A percentile compares a stretch with the other conserved stretches of the same genome.
These are phyloP conservation scores for Formica aserva DNA, from an alignment of 2,888 invertebrate species.

Conservation along the genomic window DNA sequence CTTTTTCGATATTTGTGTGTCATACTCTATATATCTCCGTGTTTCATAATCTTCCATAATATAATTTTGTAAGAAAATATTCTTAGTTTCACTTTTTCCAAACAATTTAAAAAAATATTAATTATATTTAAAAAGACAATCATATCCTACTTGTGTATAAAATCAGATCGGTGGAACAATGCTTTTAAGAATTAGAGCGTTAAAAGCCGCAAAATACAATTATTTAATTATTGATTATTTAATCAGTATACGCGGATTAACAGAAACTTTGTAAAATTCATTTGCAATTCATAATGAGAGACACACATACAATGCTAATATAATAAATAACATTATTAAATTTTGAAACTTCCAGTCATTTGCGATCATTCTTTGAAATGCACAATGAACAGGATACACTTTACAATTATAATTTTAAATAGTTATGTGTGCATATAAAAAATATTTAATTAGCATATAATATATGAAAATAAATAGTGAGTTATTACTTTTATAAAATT, in stretches of 20 bases:
- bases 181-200: neutral
- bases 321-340: neutral
- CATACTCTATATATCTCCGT: neutral
- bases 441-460: slow-evolving; percentile 10
- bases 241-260: slow-evolving; percentile 5
- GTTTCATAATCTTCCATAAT: neutral
- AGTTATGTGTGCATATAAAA: neutral
- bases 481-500: neutral
- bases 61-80: neutral
- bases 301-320: neutral
- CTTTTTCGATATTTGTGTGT: neutral
- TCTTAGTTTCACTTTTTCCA: neutral
- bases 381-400: neutral
- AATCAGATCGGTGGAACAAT: neutral
- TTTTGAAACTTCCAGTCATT: slow-evolving; percentile 7
- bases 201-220: neutral
- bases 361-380: neutral
- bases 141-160: neutral
- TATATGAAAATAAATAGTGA: neutral
- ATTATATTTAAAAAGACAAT: neutral
- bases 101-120: neutral
- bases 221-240: slow-evolving; percentile 21
- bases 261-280: slow-evolving; percentile 7
- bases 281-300: neutral
- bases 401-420: slow-evolving; percentile 23